Conservation (phyloP, 2,797 vertebrate genomes). For the Brachymystax lenok region DNA sequence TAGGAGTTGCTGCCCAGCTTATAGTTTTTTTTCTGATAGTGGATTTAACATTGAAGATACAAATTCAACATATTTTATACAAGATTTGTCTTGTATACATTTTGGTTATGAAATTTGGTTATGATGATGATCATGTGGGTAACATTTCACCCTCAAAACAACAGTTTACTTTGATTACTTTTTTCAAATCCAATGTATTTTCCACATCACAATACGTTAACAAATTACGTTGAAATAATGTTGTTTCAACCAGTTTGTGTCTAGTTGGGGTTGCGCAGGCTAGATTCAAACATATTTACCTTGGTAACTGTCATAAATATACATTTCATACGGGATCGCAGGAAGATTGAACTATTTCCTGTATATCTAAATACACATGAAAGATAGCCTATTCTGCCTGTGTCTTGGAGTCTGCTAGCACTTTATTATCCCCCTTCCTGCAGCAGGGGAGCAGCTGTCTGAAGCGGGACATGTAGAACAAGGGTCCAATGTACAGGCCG, state of each 20-base stretch:
- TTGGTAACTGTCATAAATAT: neutral
- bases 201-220: too few species aligned
- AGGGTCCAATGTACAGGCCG: constrained; percentile 58
- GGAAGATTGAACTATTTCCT: neutral
- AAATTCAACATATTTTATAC: too few species aligned
- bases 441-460: constrained; percentile 36
- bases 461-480: constrained; percentile 55
- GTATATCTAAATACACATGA: neutral
- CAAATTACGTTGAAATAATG: too few species aligned
- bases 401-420: constrained; percentile 5
- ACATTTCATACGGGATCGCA: neutral
- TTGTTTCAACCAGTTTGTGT: neutral
- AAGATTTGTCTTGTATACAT: too few species aligned
- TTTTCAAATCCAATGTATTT: too few species aligned
- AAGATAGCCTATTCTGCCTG: constrained; percentile 7
- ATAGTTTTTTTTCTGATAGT: too few species aligned
- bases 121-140: too few species aligned
- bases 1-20: too few species aligned
- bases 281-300: neutral
- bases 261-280: neutral
- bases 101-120: too few species aligned
- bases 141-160: too few species aligned
- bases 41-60: too few species aligned
- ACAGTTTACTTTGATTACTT: too few species aligned
- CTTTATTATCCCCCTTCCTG: constrained; percentile 9